phyloP scores from a whole-genome alignment of 2,888 invertebrate species.

The Neria commutata region DNA sequence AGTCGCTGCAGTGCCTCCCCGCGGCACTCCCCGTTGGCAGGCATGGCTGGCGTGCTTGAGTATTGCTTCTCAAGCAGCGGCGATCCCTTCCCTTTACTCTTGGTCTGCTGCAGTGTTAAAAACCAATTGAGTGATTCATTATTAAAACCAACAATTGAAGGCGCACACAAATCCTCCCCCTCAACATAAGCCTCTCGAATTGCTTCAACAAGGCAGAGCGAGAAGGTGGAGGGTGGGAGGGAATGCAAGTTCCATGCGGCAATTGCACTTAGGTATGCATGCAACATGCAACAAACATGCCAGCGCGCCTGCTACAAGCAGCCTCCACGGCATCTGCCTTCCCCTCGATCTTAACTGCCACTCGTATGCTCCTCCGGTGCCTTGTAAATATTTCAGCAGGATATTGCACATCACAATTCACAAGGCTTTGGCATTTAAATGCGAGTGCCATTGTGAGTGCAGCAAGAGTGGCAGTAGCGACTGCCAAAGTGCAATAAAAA shows the following conservation, averaged over 20 bases:
- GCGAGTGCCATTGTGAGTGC: neutral
- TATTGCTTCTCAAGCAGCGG: neutral
- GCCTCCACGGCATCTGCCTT: neutral
- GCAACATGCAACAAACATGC: neutral
- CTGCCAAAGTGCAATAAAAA: slow-evolving; percentile 16
- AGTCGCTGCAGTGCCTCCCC: neutral
- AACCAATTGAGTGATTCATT: slow-evolving; percentile 39
- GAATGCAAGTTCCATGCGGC: neutral
- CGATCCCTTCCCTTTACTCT: neutral
- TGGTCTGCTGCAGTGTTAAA: slow-evolving; percentile 31
- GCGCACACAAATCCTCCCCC: neutral
- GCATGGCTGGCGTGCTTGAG: too few relatives aligned
- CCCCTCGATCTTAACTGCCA: too few relatives aligned
- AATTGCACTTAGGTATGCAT: neutral
- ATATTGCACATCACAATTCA: slow-evolving; percentile 14
- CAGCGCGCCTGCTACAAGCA: neutral
- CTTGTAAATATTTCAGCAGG: slow-evolving; percentile 12
- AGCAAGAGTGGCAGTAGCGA: neutral
- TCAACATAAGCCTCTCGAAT: too few relatives aligned
- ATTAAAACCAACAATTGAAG: slow-evolving; percentile 19
- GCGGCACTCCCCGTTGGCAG: too few relatives aligned
- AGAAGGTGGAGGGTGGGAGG: neutral
- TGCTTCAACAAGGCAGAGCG: too few relatives aligned
- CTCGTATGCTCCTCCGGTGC: too few relatives aligned
- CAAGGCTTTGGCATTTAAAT: neutral